Conservation (phyloP, 1,140 invertebrate species). For the Sweltsa coloradensis region DNA sequence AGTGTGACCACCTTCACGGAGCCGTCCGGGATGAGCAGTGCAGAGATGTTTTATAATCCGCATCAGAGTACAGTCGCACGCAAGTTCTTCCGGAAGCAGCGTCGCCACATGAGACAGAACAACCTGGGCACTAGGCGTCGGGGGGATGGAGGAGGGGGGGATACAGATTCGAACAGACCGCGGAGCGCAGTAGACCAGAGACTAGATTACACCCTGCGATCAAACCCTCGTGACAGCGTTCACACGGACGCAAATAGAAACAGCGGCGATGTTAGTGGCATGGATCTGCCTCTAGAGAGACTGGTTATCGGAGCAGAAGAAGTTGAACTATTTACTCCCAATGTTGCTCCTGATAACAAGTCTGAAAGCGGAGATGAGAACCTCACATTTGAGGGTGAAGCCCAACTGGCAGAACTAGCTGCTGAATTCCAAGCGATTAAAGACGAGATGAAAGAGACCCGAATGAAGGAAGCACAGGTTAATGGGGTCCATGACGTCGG, state of each 20-base stretch:
- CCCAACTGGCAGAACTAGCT: too few species aligned
- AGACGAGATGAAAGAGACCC: too few species aligned
- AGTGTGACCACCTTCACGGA: constrained; percentile 57
- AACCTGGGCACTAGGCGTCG: constrained; percentile 54
- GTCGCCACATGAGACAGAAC: constrained; percentile 55
- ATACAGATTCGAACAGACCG: constrained; percentile 14
- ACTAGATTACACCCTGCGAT: too few species aligned
- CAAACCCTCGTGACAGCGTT: too few species aligned
- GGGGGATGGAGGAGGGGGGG: constrained; percentile 44
- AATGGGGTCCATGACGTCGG: too few species aligned
- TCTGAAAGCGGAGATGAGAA: too few species aligned
- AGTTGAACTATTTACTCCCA: constrained; percentile 2
- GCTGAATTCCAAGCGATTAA: too few species aligned
- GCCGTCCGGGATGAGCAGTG: constrained; percentile 35
- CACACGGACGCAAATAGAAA: background rate
- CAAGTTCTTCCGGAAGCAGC: constrained; percentile 83
- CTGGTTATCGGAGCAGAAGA: constrained; percentile 19
- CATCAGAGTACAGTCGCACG: constrained; percentile 83
- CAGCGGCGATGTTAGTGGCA: background rate
- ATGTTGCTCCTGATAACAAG: too few species aligned
- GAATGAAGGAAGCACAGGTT: too few species aligned
- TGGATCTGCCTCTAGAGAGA: constrained; percentile 13
- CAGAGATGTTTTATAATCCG: constrained; percentile 83
- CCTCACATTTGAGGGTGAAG: too few species aligned
- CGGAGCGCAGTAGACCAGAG: too few species aligned